Evolutionary conservation across 2,113 vertebrate species (phyloP).

Genomic region (Lophura nycthemera): DNA sequence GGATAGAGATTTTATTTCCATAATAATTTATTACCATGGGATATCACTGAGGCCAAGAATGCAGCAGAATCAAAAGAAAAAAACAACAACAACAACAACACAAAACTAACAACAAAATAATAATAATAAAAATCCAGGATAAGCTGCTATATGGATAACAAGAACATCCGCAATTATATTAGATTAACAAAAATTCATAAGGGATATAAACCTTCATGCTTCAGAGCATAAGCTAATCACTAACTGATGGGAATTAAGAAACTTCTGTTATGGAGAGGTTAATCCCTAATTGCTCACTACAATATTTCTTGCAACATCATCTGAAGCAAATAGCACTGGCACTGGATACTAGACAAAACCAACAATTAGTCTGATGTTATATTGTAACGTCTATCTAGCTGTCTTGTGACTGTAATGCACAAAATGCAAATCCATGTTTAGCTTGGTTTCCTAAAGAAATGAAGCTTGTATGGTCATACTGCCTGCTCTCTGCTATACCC

Average conservation of each 20-base stretch:
- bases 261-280: conserved; percentile 69
- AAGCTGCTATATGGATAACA: conserved; percentile 61
- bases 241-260: conserved; percentile 72
- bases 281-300: conserved; percentile 66
- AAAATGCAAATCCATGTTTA: conserved; percentile 8
- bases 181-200: conserved; percentile 70
- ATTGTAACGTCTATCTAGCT: conserved; percentile 12
- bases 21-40: conserved; percentile 26
- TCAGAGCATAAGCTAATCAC: conserved; percentile 71
- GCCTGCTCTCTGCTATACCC: not conserved
- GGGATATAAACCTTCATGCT: conserved; percentile 68
- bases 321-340: conserved; percentile 43
- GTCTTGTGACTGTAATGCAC: not conserved
- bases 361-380: conserved; percentile 47
- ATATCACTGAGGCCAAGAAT: conserved; percentile 29
- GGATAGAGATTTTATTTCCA: conserved; percentile 23
- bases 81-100: not conserved
- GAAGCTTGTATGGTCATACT: accelerated
- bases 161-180: conserved; percentile 67
- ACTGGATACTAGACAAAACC: conserved; percentile 34
- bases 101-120: not conserved
- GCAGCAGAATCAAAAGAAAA: conserved; percentile 5
- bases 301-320: conserved; percentile 55
- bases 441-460: conserved; percentile 2
- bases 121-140: not conserved